Evolutionary conservation across 2,797 vertebrate species (phyloP), one percentile per base, ranked within the genome.

Genomic region (Chloroceryle amazona): DNA sequence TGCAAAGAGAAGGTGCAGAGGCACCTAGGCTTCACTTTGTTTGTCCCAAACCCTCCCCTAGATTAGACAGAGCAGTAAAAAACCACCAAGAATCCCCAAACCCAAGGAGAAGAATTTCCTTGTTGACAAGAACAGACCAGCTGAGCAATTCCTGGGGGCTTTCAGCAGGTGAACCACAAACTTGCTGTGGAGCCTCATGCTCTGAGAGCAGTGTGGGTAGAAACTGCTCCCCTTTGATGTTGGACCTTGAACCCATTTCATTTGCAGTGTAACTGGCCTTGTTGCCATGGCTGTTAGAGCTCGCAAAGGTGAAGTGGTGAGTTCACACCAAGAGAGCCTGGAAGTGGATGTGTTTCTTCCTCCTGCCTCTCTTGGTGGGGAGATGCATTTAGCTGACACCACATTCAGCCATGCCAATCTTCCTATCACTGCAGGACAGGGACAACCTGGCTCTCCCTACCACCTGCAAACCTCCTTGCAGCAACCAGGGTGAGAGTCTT

Each of bases 241-340:
- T 68, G 80, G 81, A 83, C 78, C 55, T 87, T 29, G 41, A 83
- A 82, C 54, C 76, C 31, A 5, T 62, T 85, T 84, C 3, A 3
- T 75, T 96, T 82, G 54, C 67, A 44, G 55, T 10, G 51, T 42
- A 22, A 47, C 46, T 65, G 54, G 49, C 81, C 80, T 84, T 9
- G 79, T 95, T 86, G 67, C 90, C 23, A 23, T 60, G 89, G 85
- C 37, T 91, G 89, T 96, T 60, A 75, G 31, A 66, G 51, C 73
- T 88, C 35, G 19, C 73, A 54, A 35, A 79, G 89, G 80, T 81
- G 65, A 90, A 84, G 66, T 3, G 33, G 58, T n/a, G 61, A 81
- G 49, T 41, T 89, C 1, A 5, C 81, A 82, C 63, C 35, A 13
- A 22, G n/a, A 55, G 29, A 71, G 35, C 1, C 60, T 62, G 68